Conservation (phyloP, 2,113 vertebrate genomes). For the Ondatra zibethicus region DNA sequence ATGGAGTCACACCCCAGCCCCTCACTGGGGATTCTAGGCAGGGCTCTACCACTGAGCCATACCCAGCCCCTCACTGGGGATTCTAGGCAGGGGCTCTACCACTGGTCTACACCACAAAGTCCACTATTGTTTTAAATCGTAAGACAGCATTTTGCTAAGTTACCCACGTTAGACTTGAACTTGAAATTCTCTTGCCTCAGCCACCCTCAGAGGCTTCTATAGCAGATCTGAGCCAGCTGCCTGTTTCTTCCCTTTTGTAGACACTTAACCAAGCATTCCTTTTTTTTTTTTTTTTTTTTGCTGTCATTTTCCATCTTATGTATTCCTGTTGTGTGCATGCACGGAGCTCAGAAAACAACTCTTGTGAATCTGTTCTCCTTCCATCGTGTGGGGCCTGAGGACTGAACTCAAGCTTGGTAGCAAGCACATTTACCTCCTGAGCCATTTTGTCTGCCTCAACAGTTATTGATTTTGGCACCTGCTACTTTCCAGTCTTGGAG, state of each 20-base stretch:
- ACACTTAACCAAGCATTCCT: not conserved
- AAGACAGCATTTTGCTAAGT: not conserved
- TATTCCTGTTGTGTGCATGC: not conserved
- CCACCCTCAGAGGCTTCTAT: not conserved
- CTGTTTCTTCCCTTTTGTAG: too few relatives aligned
- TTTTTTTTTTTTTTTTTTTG: not conserved
- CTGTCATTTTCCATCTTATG: not conserved
- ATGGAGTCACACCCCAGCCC: not conserved
- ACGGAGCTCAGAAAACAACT: not conserved
- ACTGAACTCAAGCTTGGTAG: too few relatives aligned
- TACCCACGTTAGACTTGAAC: not conserved
- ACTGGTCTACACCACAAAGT: not conserved
- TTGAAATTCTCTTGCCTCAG: not conserved
- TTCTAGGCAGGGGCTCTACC: not conserved
- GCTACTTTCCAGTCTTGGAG: not conserved
- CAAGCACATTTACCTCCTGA: not conserved
- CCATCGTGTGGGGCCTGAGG: not conserved
- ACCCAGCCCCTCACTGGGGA: not conserved
- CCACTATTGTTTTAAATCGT: not conserved
- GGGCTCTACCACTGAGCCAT: not conserved
- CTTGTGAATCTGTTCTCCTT: not conserved
- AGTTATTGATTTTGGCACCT: not conserved
- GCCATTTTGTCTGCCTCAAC: not conserved
- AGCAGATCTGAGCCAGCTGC: not conserved
- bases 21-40: not conserved